These are phyloP conservation scores for Bucorvus abyssinicus DNA, from an alignment of 2,797 vertebrate genomes.

Conservation along the genomic window DNA sequence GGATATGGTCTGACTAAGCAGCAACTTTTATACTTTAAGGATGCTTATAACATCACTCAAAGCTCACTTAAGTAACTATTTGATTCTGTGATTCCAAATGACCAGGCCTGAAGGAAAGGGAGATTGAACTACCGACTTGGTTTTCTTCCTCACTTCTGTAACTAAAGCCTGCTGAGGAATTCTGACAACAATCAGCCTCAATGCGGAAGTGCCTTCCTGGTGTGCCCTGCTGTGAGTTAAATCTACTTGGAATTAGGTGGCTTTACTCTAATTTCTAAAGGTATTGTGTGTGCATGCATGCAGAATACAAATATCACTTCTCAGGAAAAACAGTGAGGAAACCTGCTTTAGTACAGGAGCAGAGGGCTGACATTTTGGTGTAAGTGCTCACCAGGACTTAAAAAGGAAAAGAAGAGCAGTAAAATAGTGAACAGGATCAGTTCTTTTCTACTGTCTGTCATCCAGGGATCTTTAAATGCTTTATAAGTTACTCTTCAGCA, in stretches of 20 bases:
- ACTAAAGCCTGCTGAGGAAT: not conserved
- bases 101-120: not conserved
- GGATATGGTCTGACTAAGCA: not conserved
- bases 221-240: not conserved
- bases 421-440: not conserved
- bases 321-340: not conserved
- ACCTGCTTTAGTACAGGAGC: not conserved
- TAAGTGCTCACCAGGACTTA: not conserved
- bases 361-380: not conserved
- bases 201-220: not conserved
- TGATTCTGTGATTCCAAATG: not conserved
- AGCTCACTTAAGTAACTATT: not conserved
- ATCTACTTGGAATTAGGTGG: not conserved
- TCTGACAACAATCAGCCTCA: not conserved
- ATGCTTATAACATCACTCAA: not conserved
- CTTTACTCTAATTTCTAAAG: slow-evolving; percentile 15
- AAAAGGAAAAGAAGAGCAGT: not conserved
- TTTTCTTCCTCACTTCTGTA: not conserved
- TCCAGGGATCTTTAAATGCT: not conserved
- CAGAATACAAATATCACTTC: not conserved
- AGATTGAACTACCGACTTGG: not conserved
- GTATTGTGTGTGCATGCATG: not conserved
- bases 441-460: not conserved
- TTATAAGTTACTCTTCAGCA: not conserved
- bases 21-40: not conserved